These are phyloP conservation scores for Amphilophus citrinellus DNA, from an alignment of 2,113 vertebrate genomes.

Conservation along the genomic window DNA sequence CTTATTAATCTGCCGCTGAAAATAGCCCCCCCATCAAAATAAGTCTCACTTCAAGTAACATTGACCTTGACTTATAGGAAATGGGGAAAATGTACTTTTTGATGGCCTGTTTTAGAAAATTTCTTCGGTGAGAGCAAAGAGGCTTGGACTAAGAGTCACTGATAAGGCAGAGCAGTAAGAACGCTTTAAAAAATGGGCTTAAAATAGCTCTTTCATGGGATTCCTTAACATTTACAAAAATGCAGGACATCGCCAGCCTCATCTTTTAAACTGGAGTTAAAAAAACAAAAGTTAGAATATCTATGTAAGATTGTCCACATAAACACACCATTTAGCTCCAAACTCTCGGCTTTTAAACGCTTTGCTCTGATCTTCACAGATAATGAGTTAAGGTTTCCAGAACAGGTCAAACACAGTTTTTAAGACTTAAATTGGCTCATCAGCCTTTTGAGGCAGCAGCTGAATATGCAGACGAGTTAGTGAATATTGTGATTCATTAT, in stretches of 20 bases:
- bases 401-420: conserved; percentile 21
- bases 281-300: neutral
- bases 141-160: neutral
- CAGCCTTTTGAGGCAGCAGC: neutral
- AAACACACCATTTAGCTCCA: neutral
- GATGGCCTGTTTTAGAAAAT: neutral
- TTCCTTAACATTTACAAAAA: neutral
- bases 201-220: neutral
- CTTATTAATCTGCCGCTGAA: neutral
- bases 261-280: neutral
- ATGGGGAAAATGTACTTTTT: neutral
- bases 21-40: neutral
- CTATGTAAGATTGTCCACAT: neutral
- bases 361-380: neutral
- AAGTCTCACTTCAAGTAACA: neutral
- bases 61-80: neutral
- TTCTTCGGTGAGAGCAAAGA: neutral
- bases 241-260: neutral
- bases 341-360: neutral
- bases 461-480: neutral
- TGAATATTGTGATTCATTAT: neutral
- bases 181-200: neutral
- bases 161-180: neutral
- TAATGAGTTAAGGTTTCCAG: conserved; percentile 4
- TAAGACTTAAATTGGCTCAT: neutral